Evolutionary conservation across 2,797 vertebrate species (phyloP).

Genomic region (Geotrypetes seraphini): DNA sequence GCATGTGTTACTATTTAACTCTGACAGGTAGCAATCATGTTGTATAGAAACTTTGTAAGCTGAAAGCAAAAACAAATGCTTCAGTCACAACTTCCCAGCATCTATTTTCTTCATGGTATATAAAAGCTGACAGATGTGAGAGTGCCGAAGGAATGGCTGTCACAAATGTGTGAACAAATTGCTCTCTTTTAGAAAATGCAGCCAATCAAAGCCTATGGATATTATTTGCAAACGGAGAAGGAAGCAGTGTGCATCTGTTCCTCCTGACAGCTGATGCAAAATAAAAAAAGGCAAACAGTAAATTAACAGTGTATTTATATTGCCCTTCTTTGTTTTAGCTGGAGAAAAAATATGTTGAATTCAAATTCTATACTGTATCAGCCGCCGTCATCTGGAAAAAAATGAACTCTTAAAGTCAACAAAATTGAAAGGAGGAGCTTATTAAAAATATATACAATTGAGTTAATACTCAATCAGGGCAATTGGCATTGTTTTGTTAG

Average conservation of each 20-base stretch:
- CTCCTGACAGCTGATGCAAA: constrained; percentile 23
- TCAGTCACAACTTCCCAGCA: constrained; percentile 52
- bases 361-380: too few relatives aligned
- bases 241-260: constrained; percentile 38
- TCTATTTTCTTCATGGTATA: constrained; percentile 48
- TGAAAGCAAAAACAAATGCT: constrained; percentile 47
- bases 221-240: constrained; percentile 22
- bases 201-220: constrained; percentile 24
- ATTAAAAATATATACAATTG: too few relatives aligned
- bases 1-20: constrained; percentile 35
- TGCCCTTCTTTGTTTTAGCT: too few relatives aligned
- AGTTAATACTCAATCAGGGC: too few relatives aligned
- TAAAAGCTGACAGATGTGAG: constrained; percentile 46
- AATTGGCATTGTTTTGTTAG: too few relatives aligned
- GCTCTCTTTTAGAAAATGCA: constrained; percentile 22
- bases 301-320: too few relatives aligned
- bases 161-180: constrained; percentile 32
- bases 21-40: constrained; percentile 29
- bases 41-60: constrained; percentile 41
- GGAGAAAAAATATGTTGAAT: too few relatives aligned
- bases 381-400: too few relatives aligned
- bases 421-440: too few relatives aligned
- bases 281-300: constrained; percentile 20
- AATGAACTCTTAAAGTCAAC: too few relatives aligned
- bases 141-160: constrained; percentile 29